Percentiles rank a stretch among this genome's conserved stretches.
Evolutionary conservation across 1,140 invertebrate genomes (phyloP).

Genomic region (Nasonia giraulti): DNA sequence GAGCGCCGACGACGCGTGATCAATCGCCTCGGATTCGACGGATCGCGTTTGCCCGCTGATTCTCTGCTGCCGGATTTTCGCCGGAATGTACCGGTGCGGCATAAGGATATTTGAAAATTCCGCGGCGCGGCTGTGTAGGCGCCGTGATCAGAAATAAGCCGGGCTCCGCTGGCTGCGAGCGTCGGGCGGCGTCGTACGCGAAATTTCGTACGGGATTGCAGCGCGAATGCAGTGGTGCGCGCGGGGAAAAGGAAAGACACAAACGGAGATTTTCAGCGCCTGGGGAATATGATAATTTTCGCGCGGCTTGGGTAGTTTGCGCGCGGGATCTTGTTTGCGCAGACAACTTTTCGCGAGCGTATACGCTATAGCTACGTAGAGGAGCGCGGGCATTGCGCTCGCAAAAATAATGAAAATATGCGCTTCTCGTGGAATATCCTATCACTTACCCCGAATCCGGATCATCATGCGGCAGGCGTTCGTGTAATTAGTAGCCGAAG

Average conservation of each 20-base stretch:
- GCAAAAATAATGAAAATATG: background rate
- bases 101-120: background rate
- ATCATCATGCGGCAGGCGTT: constrained; percentile 79
- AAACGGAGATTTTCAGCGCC: background rate
- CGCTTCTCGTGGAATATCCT: background rate
- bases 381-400: background rate
- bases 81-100: background rate
- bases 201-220: constrained; percentile 9
- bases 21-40: background rate
- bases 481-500: constrained; percentile 75
- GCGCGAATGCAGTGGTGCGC: no score
- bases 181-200: background rate
- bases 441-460: constrained; percentile 76
- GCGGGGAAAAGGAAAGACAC: no score
- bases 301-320: background rate
- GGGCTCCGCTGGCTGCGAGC: no score
- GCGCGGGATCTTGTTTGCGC: background rate
- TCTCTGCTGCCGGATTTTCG: background rate
- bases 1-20: background rate
- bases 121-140: background rate
- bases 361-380: background rate
- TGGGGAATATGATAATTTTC: constrained; percentile 31
- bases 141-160: no score
- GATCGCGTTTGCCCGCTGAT: background rate
- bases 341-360: background rate